These are phyloP conservation scores for Nicator chloris DNA, from an alignment of 2,113 vertebrate genomes.

Conservation along the genomic window DNA sequence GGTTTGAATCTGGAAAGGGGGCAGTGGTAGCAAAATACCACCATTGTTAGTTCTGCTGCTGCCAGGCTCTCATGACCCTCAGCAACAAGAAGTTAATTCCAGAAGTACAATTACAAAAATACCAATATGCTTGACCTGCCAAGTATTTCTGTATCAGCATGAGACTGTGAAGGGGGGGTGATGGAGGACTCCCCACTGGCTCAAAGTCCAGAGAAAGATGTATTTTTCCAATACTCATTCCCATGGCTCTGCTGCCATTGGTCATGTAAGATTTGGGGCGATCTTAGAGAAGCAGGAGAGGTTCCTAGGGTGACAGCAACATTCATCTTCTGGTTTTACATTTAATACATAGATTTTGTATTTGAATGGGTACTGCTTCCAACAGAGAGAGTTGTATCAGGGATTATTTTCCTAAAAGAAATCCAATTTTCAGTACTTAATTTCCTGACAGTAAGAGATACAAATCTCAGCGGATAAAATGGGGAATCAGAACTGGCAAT, in stretches of 20 bases:
- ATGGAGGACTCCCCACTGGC: not conserved
- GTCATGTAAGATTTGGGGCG: not conserved
- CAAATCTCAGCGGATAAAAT: not conserved
- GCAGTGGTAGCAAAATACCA: conserved; percentile 21
- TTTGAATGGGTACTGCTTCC: not conserved
- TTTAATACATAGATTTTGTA: not conserved
- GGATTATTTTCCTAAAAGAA: not conserved
- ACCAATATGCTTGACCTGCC: conserved; percentile 48
- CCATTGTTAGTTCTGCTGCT: conserved; percentile 39
- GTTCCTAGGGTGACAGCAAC: not conserved
- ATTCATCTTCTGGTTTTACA: not conserved
- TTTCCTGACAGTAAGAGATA: not conserved
- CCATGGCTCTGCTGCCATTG: not conserved
- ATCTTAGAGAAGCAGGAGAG: not conserved
- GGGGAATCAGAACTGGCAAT: not conserved
- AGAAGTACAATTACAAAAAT: conserved; percentile 59
- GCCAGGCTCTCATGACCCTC: conserved; percentile 45
- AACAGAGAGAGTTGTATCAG: not conserved
- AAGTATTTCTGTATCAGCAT: conserved; percentile 46
- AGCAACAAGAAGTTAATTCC: conserved; percentile 41
- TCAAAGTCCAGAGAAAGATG: not conserved
- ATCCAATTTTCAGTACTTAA: not conserved
- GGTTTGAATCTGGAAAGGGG: not conserved
- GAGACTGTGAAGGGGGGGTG: not conserved
- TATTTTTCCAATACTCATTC: not conserved